Percentiles rank a stretch among this genome's conserved stretches.
Evolutionary conservation across 1,140 invertebrate species (phyloP).

Genomic region (Penaeus chinensis): DNA sequence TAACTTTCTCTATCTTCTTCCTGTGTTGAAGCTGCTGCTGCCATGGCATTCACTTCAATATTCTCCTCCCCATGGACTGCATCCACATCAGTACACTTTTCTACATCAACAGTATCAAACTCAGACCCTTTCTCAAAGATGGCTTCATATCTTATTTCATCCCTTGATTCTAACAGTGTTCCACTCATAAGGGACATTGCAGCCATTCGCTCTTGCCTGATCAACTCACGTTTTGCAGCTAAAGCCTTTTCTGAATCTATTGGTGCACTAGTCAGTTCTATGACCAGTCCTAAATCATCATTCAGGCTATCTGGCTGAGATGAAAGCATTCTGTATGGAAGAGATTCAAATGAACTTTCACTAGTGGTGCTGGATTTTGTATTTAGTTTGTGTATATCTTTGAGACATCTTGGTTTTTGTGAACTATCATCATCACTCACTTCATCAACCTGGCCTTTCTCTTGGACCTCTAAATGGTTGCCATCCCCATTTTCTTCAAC

Average conservation of each 20-base stretch:
- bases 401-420: constrained; percentile 37
- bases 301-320: constrained; percentile 51
- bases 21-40: neutral
- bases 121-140: neutral
- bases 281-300: constrained; percentile 31
- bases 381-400: constrained; percentile 47
- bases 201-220: constrained; percentile 44
- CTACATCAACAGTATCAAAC: neutral
- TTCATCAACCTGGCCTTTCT: neutral
- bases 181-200: constrained; percentile 41
- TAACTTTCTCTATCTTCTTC: neutral
- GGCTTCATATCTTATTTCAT: neutral
- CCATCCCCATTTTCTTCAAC: neutral
- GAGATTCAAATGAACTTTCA: constrained; percentile 55
- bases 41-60: no score
- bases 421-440: constrained; percentile 9
- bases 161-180: constrained; percentile 19
- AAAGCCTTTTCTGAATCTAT: constrained; percentile 29
- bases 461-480: neutral
- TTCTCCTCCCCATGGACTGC: neutral
- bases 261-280: constrained; percentile 42
- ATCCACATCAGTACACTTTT: neutral
- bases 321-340: constrained; percentile 48
- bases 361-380: constrained; percentile 55
- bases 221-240: constrained; percentile 41